These are phyloP conservation scores for Procambarus virginalis DNA, from an alignment of 1,140 invertebrate genomes.

Conservation along the genomic window DNA sequence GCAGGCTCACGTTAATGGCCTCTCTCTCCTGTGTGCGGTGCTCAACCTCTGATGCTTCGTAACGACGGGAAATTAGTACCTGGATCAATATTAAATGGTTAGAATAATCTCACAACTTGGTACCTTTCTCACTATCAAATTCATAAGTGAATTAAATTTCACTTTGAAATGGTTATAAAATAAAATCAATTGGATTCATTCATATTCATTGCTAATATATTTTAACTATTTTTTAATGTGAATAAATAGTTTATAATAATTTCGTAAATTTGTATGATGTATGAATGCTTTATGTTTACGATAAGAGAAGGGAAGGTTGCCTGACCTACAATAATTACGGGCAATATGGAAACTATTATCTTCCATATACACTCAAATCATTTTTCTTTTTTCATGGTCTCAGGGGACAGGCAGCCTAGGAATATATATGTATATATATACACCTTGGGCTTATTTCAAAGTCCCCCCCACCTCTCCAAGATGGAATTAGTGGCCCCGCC, in stretches of 20 bases:
- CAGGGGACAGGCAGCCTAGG: too few relatives aligned
- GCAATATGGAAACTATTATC: neutral
- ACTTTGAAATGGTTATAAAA: neutral
- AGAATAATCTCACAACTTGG: slow-evolving; percentile 4
- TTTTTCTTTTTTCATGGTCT: too few relatives aligned
- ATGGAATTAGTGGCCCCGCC: too few relatives aligned
- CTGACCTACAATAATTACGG: slow-evolving; percentile 15
- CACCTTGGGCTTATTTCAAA: too few relatives aligned
- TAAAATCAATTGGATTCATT: too few relatives aligned
- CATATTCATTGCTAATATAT: neutral
- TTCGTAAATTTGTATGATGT: neutral
- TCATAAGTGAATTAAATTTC: neutral
- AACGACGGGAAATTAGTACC: neutral
- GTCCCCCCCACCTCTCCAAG: too few relatives aligned
- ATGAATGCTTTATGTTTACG: slow-evolving; percentile 14
- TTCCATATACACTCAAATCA: too few relatives aligned
- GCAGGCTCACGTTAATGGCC: too few relatives aligned
- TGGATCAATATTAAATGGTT: neutral
- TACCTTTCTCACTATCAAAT: neutral
- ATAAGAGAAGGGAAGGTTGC: slow-evolving; percentile 2
- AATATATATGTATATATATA: too few relatives aligned
- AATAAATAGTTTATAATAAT: neutral
- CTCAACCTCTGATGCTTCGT: neutral
- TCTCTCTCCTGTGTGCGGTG: neutral
- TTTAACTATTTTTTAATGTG: neutral